These are phyloP conservation scores for Hypena proboscidalis DNA, from an alignment of 2,888 invertebrate genomes.

Conservation along the genomic window DNA sequence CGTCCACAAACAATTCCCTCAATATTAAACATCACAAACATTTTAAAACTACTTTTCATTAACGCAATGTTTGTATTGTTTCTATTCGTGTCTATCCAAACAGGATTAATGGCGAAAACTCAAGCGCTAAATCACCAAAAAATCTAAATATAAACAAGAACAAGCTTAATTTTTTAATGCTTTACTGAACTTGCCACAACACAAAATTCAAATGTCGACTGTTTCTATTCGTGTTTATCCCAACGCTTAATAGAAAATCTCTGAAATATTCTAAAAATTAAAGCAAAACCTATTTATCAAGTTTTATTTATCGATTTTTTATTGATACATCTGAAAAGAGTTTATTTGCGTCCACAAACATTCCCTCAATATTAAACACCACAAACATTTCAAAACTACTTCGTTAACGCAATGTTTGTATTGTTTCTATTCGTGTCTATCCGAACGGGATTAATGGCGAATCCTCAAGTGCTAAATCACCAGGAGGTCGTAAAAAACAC, in stretches of 20 bases:
- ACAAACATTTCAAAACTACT: slow-evolving; percentile 34
- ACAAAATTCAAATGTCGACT: too few relatives aligned
- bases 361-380: slow-evolving; percentile 9
- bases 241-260: too few relatives aligned
- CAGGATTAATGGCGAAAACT: slow-evolving; percentile 80
- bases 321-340: too few relatives aligned
- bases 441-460: slow-evolving; percentile 79
- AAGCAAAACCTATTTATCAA: too few relatives aligned
- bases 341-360: neutral
- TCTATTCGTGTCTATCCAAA: slow-evolving; percentile 74
- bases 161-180: too few relatives aligned
- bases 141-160: too few relatives aligned
- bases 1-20: slow-evolving; percentile 4
- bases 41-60: slow-evolving; percentile 44
- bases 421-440: slow-evolving; percentile 72
- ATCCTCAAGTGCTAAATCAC: slow-evolving; percentile 78
- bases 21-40: slow-evolving; percentile 9
- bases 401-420: slow-evolving; percentile 66
- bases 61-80: slow-evolving; percentile 69
- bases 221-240: too few relatives aligned
- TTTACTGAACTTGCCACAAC: too few relatives aligned
- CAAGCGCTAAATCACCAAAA: slow-evolving; percentile 77
- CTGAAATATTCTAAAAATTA: too few relatives aligned
- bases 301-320: too few relatives aligned
- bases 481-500: slow-evolving; percentile 79